Evolutionary conservation across 2,113 vertebrate genomes (phyloP), one percentile per base, ranked within the genome.

Genomic region (Pungitius pungitius): DNA sequence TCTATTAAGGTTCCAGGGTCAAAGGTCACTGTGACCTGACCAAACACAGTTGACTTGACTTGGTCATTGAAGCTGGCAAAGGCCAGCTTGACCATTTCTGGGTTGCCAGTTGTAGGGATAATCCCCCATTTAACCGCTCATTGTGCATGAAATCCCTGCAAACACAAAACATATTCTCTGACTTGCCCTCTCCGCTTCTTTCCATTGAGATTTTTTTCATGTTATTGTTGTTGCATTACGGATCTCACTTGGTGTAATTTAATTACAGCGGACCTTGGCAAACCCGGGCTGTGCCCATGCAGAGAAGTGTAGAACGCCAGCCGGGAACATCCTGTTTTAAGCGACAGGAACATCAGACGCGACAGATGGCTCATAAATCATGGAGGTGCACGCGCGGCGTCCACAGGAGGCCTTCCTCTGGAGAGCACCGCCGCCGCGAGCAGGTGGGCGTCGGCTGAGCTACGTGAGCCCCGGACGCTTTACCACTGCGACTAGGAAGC

Each of bases 341-440:
- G 81, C 87, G 86, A 89, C 87, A 85, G 90, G 90, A 93, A 90
- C 92, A 94, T 92, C 91, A 91, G 91, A 94, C 73, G 52, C 71
- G 90, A 91, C 94, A 94, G 93, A 94, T 94, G 93, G 93, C 91
- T 92, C 91, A 93, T 93, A 92, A 93, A 93, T 94, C 92, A 94
- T 93, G 89, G 82, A 93, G 83, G 88, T 91, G 87, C 84, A 74
- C 74, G 80, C 75, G 58, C 71, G 52, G 81, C 69, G 84, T 85
- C 76, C 76, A 89, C 70, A 68, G 87, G 88, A 87, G 87, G 82
- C 71, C 87, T 89, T 92, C 80, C 88, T 91, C 90, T 88, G 78
- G 89, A 90, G 89, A 90, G 75, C 71, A n/a, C n/a, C n/a, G 64
- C 2, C 77, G 54, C 80, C 55, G 83, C 64, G 85, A 88, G 86